Evolutionary conservation across 2,888 invertebrate species (phyloP), one percentile per base, ranked within the genome.

Genomic region (Arenicola marina): DNA sequence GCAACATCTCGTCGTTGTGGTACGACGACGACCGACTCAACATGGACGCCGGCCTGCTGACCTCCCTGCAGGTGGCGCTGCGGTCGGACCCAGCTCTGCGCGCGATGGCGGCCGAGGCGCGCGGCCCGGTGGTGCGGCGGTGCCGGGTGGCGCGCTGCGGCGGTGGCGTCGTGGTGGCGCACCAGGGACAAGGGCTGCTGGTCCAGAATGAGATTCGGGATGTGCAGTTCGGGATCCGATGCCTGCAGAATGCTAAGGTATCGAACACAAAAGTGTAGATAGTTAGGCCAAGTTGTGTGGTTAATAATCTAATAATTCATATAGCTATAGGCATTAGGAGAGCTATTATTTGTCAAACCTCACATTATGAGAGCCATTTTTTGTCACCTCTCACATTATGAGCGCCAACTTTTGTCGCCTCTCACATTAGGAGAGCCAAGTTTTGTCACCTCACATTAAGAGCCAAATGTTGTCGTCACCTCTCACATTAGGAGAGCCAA

Each of bases 181-280:
- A 75, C 4, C 77, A 78, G 62, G 76, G 73, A 11, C 76, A 78
- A 51, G 75, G 75, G 38, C 68, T 75, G 54, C 62, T 79, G 46
- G 72, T 74, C 32, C 73, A 75, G 61, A 74, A 75, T 68, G 76
- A 78, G 56, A 73, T 78, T 55, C 73, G 72, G 61, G 74, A 77
- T 62, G 73, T 79, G n/a, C 74, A 75, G n/a, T 79, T 77, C 58
- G 78, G 77, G 4, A 74, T 79, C 45, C 65, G 78, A 38, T 78
- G 79, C 68, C 74, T 79, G 51, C 77, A 79, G 61, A 78, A 76
- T 61, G 72, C 79, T 28, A 73, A 69, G 75, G 78, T 78, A 65
- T 48, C 70, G 31, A 24, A 53, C 11, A 7, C 21, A 21, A n/a
- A n/a, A n/a, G n/a, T n/a, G n/a, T n/a, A n/a, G n/a, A n/a, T n/a